Conservation (phyloP, 2,888 invertebrate genomes). For the Pilophorus perplexus region DNA sequence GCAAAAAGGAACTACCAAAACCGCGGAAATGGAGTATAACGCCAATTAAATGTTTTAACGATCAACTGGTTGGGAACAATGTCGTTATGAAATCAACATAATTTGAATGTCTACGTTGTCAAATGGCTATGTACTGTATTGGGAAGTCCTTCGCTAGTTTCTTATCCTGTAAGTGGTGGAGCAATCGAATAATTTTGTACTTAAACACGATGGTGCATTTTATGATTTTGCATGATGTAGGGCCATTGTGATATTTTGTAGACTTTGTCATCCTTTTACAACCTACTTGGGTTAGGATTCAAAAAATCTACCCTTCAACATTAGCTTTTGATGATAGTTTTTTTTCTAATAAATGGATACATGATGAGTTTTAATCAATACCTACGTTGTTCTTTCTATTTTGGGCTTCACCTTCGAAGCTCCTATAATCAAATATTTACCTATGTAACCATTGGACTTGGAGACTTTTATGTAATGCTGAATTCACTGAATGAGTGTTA, state of each 20-base stretch:
- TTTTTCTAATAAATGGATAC: too few relatives aligned
- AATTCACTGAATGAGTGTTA: slow-evolving; percentile 2
- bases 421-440: background rate
- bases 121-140: too few relatives aligned
- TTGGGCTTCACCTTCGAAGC: background rate
- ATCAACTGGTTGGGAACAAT: too few relatives aligned
- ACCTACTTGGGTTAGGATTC: too few relatives aligned
- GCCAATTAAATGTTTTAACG: too few relatives aligned
- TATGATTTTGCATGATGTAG: slow-evolving; percentile 29
- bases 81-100: too few relatives aligned
- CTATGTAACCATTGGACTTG: slow-evolving; percentile 13
- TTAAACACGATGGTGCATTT: slow-evolving; percentile 39
- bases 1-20: too few relatives aligned
- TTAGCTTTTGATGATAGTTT: too few relatives aligned
- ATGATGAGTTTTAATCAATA: background rate
- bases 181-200: slow-evolving; percentile 25
- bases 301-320: too few relatives aligned
- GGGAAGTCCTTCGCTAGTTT: too few relatives aligned
- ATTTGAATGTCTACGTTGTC: too few relatives aligned
- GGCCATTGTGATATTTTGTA: slow-evolving; percentile 32
- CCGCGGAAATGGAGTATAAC: too few relatives aligned
- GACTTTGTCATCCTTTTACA: background rate
- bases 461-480: slow-evolving; percentile 5
- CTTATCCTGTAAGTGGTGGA: background rate
- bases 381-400: background rate